Evolutionary conservation across 2,797 vertebrate species (phyloP).

Genomic region (Otus scops): DNA sequence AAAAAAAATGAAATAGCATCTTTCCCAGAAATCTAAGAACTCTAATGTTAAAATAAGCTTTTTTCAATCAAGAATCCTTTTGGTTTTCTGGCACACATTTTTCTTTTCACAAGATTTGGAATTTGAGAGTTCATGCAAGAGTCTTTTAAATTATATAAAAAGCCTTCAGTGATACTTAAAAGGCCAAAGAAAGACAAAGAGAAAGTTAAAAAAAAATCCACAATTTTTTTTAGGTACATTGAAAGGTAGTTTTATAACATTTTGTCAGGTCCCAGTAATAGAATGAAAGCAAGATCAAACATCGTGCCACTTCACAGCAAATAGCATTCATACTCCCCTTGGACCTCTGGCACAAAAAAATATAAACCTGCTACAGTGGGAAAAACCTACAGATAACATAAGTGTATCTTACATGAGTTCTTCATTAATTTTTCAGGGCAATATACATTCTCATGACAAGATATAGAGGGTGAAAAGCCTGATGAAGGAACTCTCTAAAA

Average conservation of each 20-base stretch:
- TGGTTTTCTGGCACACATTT: not conserved
- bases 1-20: not conserved
- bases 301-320: not conserved
- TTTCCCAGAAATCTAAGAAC: not conserved
- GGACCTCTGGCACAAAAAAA: not conserved
- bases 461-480: not conserved
- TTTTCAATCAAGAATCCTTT: not conserved
- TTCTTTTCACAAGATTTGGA: not conserved
- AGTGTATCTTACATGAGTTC: fast-evolving
- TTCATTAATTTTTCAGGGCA: not conserved
- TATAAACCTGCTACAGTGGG: not conserved
- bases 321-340: not conserved
- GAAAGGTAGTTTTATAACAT: not conserved
- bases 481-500: not conserved
- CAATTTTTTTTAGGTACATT: not conserved
- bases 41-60: not conserved
- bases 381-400: not conserved
- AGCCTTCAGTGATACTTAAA: not conserved
- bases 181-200: not conserved
- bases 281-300: not conserved
- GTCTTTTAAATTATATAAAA: not conserved
- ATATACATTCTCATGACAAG: not conserved
- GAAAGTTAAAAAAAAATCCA: not conserved
- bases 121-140: not conserved
- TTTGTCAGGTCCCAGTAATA: not conserved